Evolutionary conservation across 2,888 invertebrate species (phyloP).

Genomic region (Anticlea derivata): DNA sequence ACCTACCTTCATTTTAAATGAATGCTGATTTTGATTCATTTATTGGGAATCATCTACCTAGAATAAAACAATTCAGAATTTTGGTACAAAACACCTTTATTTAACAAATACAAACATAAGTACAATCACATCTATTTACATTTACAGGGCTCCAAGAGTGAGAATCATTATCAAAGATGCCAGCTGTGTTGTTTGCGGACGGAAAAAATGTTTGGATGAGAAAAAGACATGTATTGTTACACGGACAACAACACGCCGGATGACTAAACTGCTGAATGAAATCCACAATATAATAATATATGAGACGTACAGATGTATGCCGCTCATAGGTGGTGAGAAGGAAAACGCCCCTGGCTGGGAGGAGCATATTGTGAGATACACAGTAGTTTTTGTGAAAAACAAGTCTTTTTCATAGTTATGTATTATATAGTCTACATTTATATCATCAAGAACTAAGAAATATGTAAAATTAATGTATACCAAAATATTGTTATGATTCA

Average conservation of each 20-base stretch:
- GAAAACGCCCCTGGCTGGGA: slow-evolving; percentile 63
- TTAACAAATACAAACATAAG: slow-evolving; percentile 66
- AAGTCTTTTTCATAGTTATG: neutral
- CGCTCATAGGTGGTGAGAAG: slow-evolving; percentile 64
- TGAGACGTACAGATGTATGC: slow-evolving; percentile 72
- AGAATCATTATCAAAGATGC: slow-evolving; percentile 34
- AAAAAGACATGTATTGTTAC: slow-evolving; percentile 13
- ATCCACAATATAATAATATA: slow-evolving; percentile 54
- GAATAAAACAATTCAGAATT: slow-evolving; percentile 1
- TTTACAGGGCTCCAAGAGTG: slow-evolving; percentile 48
- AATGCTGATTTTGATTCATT: too few relatives aligned
- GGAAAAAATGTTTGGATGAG: slow-evolving; percentile 41
- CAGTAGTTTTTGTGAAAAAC: slow-evolving; percentile 51
- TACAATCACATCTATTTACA: slow-evolving; percentile 55
- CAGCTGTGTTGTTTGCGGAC: slow-evolving; percentile 42
- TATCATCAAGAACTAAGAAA: too few relatives aligned
- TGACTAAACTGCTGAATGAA: slow-evolving; percentile 43
- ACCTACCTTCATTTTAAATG: too few relatives aligned
- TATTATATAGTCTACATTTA: neutral
- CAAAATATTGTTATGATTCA: neutral
- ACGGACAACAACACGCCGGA: slow-evolving; percentile 58
- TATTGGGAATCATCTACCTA: neutral
- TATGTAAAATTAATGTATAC: too few relatives aligned
- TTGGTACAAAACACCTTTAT: slow-evolving; percentile 52
- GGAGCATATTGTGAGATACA: slow-evolving; percentile 62